A percentile compares a stretch with the other conserved stretches of the same genome.
Evolutionary conservation across 2,113 vertebrate species (phyloP).

Genomic region (Jaculus jaculus): DNA sequence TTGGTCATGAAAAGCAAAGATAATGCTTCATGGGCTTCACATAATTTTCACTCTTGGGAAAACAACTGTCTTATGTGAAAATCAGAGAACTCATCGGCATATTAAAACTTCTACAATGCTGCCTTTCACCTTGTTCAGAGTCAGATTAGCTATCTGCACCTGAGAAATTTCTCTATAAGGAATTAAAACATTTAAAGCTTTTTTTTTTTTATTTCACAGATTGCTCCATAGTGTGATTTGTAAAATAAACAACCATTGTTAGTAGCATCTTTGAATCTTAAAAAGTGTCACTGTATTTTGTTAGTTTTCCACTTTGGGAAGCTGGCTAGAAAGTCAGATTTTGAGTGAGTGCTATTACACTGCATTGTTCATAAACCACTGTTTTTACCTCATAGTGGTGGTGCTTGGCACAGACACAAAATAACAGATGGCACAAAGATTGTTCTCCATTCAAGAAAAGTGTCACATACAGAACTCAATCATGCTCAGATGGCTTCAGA

Average conservation of each 20-base stretch:
- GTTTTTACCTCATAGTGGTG: conserved; percentile 2
- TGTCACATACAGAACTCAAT: conserved; percentile 32
- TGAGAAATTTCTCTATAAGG: neutral
- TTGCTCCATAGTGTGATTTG: neutral
- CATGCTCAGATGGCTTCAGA: conserved; percentile 40
- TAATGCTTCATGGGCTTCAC: neutral
- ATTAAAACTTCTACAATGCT: neutral
- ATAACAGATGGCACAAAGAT: conserved; percentile 53
- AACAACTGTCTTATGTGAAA: neutral
- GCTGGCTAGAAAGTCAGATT: conserved; percentile 18
- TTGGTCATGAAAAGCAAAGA: neutral
- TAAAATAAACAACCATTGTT: neutral
- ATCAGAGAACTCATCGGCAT: neutral
- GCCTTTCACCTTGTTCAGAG: neutral
- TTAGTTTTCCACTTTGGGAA: neutral
- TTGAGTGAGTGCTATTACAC: neutral
- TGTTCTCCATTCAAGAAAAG: conserved; percentile 51
- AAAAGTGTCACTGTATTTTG: neutral
- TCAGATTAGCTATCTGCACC: neutral
- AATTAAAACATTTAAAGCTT: neutral
- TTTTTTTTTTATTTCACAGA: neutral
- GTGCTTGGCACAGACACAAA: conserved; percentile 34
- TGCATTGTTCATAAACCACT: neutral
- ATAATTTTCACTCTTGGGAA: neutral
- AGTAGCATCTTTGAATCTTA: neutral